Evolutionary conservation across 2,797 vertebrate genomes (phyloP).

Genomic region (Eulemur rubriventer): DNA sequence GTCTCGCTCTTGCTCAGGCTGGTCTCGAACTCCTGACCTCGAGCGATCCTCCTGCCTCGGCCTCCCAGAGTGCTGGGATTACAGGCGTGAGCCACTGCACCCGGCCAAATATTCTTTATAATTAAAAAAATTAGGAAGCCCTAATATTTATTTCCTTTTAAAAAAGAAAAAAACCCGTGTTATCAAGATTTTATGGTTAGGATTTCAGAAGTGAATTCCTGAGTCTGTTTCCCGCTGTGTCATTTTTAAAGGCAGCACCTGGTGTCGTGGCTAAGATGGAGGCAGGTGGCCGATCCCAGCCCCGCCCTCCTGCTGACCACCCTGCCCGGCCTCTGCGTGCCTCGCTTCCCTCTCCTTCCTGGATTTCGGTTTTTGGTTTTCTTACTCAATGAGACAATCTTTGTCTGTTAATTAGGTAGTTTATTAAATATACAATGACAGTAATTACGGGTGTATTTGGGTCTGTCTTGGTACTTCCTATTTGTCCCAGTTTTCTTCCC

Average conservation of each 20-base stretch:
- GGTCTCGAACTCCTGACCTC: no score
- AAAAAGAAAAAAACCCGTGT: not conserved
- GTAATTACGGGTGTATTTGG: fast-evolving
- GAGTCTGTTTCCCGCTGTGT: not conserved
- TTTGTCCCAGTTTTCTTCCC: not conserved
- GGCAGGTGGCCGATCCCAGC: not conserved
- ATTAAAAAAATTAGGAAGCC: not conserved
- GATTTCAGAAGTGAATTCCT: not conserved
- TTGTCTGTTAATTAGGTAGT: not conserved
- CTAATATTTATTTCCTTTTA: not conserved
- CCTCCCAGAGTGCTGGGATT: no score
- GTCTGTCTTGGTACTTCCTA: not conserved
- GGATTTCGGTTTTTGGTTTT: not conserved
- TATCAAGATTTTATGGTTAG: not conserved
- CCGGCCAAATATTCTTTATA: not conserved
- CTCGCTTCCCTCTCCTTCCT: not conserved
- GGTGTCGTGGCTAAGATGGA: fast-evolving
- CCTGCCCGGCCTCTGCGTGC: not conserved
- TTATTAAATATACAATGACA: not conserved
- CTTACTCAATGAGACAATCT: not conserved
- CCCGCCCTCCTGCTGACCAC: fast-evolving
- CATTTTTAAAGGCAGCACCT: not conserved
- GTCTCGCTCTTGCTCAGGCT: no score
- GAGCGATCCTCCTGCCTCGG: no score
- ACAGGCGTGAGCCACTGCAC: no score